These are phyloP conservation scores for Drosophila rufa DNA, from an alignment of 1,140 invertebrate species.

Conservation along the genomic window DNA sequence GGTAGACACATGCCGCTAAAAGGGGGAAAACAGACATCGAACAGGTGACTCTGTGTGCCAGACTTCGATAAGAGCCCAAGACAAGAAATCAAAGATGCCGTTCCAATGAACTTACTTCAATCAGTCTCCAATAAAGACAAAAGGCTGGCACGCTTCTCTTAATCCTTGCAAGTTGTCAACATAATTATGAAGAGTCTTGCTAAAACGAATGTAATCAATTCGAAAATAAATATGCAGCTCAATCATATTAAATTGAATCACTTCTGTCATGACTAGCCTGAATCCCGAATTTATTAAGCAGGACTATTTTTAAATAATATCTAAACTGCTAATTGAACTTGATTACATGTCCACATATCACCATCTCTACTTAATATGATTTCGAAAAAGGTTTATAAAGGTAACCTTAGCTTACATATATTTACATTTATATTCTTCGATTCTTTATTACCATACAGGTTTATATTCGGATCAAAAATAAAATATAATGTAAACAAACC, in stretches of 20 bases:
- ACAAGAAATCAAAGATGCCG: conserved; percentile 32
- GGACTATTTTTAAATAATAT: too few relatives aligned
- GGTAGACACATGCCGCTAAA: conserved; percentile 36
- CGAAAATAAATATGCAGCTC: not conserved
- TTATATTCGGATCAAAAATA: not conserved
- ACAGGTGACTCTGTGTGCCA: conserved; percentile 58
- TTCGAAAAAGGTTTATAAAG: too few relatives aligned
- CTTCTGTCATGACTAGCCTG: too few relatives aligned
- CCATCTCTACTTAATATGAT: too few relatives aligned
- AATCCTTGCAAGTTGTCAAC: conserved; percentile 1
- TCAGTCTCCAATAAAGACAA: conserved; percentile 11
- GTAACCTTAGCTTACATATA: too few relatives aligned
- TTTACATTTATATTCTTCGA: too few relatives aligned
- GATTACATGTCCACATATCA: too few relatives aligned
- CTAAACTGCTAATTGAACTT: too few relatives aligned
- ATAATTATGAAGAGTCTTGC: not conserved
- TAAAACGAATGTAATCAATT: not conserved
- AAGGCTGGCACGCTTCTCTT: not conserved
- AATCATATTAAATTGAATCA: not conserved
- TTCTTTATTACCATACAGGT: too few relatives aligned
- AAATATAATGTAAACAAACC: too few relatives aligned
- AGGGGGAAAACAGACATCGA: conserved; percentile 28
- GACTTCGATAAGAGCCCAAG: conserved; percentile 36
- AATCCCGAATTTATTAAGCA: not conserved
- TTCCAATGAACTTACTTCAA: conserved; percentile 26